Evolutionary conservation across 1,140 invertebrate species (phyloP), one percentile per base, ranked within the genome.

Genomic region (Melipona quadrifasciata): DNA sequence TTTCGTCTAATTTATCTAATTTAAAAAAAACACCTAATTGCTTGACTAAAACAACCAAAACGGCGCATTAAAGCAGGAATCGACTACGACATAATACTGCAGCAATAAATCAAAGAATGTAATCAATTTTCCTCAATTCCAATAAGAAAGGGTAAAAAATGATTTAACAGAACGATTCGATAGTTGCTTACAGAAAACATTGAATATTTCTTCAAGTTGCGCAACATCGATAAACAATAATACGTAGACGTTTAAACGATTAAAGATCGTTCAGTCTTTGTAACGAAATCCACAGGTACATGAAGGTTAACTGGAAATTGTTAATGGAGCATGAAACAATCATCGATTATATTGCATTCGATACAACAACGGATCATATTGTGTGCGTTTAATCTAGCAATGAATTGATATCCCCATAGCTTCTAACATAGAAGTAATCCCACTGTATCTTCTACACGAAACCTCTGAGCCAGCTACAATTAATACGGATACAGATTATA

Each of bases 401-500:
- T 31, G 51, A 51, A 73, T 31, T 55, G 51, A 53, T 53, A 53
- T 55, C 3, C 39, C 14, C 12, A 27, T 47, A 39, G 57, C 64
- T 64, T 27, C 74, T 64, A 47, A 64, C 57, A 61, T 64, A 27
- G 74, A 76, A 76, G 57, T 76, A 61, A 76, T 76, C 55, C 58
- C n/a, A 64, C 57, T 61, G 74, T 77, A 64, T 64, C 74, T 77
- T 39, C 57, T 47, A 47, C 74, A 19, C 24, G 74, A 64, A 31
- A 77, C 27, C 31, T 64, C 47, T 77, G 74, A 77, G 34, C 74
- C 34, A 64, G 58, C 24, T 64, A 64, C 34, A 77, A 77, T 77
- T 77, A 77, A 77, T 65, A 64, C 74, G 24, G 34, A 77, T 76
- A 61, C 74, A 76, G 74, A 76, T 76, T 76, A 76, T 76, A 39